Evolutionary conservation across 2,797 vertebrate genomes (phyloP).

Genomic region (Cryptoprocta ferox): DNA sequence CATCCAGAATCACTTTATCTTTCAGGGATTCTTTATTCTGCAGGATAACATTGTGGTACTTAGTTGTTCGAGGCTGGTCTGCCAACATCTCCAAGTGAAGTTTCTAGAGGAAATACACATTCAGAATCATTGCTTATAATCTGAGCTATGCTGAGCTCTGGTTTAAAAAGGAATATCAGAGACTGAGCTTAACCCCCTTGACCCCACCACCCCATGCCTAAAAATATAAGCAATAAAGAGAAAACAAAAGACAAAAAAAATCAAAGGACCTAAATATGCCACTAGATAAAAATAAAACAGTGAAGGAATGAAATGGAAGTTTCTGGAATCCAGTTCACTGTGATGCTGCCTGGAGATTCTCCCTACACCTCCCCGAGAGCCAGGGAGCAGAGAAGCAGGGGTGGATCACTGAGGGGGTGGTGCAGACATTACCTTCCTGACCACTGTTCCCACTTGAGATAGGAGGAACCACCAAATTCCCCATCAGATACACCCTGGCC

Average conservation of each 20-base stretch:
- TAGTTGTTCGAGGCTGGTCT: conserved; percentile 89
- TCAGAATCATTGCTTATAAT: not conserved
- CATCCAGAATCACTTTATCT: conserved; percentile 89
- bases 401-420: not conserved
- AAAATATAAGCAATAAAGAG: not conserved
- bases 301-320: not conserved
- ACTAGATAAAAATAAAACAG: not conserved
- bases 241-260: not conserved
- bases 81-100: conserved; percentile 92
- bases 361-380: not conserved
- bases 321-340: not conserved
- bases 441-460: not conserved
- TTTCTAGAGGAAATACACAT: conserved; percentile 81
- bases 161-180: not conserved
- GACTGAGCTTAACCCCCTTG: accelerated
- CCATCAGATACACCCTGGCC: not conserved
- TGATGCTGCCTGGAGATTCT: not conserved
- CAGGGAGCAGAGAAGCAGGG: not conserved
- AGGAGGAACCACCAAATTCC: not conserved
- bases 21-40: conserved; percentile 86
- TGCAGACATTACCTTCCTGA: not conserved
- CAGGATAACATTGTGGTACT: conserved; percentile 88
- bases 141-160: accelerated
- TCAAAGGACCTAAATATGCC: not conserved
- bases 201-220: not conserved